Evolutionary conservation across 2,797 vertebrate genomes (phyloP), one percentile per base, ranked within the genome.

Genomic region (Gobio occitaniae): DNA sequence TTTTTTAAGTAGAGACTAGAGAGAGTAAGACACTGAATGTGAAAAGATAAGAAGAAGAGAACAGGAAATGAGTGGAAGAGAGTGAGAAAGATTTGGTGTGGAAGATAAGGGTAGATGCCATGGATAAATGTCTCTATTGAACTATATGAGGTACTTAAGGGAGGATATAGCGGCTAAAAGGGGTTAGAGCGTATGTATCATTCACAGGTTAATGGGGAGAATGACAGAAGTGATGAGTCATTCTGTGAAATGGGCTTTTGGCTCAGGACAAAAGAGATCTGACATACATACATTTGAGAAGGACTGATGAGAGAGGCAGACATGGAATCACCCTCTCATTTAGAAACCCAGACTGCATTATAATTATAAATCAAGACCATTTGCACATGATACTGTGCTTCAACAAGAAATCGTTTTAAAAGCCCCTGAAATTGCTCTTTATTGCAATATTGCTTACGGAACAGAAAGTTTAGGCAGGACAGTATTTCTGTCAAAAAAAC

Each of bases 61-160:
- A 74, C 10, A 56, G 29, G 13, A 76, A 48, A 77, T 25, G 25
- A 61, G 41, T 69, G 10, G 0, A 32, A 38, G 48, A 47, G 12
- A 21, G 9, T 12, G 71, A 66, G 21, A 77, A 38, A 63, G 29
- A 59, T 69, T 38, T 71, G 29, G 71, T 72, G 29, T 71, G 29
- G 54, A 78, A 90, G 86, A 85, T 92, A 90, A 93, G 61, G 90
- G 90, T 91, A 92, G 92, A 94, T 92, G 91, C 89, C 90, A 90
- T 91, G 93, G 93, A 91, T 91, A 92, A 92, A 92, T 87, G 87
- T 66, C 63, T 70, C 92, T 92, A 93, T 92, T 93, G 93, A 91
- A 93, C 91, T 92, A 92, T 93, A 94, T 93, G 93, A 93, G 90
- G 91, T 88, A 90, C 89, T 54, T 84, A 92, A 91, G 89, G 91